Base-by-base conservation (phyloP, 1,140 invertebrate species). In the Zaprionus lachaisei region DNA sequence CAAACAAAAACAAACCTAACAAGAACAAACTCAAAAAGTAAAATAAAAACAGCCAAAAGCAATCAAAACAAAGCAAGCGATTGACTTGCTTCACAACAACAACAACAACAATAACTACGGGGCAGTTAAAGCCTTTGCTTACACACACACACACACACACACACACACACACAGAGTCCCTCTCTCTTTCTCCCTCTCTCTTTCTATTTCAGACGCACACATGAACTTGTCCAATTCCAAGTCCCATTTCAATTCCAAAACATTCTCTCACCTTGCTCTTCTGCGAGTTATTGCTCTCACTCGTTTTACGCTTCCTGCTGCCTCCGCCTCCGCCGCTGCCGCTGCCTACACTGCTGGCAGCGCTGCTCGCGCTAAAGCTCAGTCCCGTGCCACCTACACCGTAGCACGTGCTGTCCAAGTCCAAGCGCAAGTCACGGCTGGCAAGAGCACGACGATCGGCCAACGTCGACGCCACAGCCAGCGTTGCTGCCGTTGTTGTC, bases 261-360 rank as follows among this genome's bases (percentile, higher is more conserved):
- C n/a, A 20, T 58, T 22, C 28, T 65, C 85, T 72, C 65, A 92
- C 92, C 90, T 92, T 92, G 71, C 83, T 90, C 66, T 92, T 92
- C 57, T 86, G 90, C 49, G 91, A 92, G 72, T 92, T 92, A 70
- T 84, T 91, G 81, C 91, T 91, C 82, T 78, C 94, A 83, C 81
- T 94, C 92, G 78, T 94, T 93, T 86, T 94, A 91, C 70, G 81
- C 49, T 79, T 94, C 92, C 61, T 94, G 93, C 56, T 93, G 20
- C 12, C 31, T 11, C 31, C 7, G 65, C 65, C 92, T 31, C 28
- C 28, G 26, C 77, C 79, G 41, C 72, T 94, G 91, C 12, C 86
- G 44, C 71, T 49, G 72, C 67, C 12, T 82, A 49, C 71, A 34
- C 31, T 47, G 72, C 67, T 79, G 51, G 67, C 62, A 5, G 68